Base-by-base conservation (phyloP, 2,797 vertebrate genomes). In the Anabacerthia variegaticeps region DNA sequence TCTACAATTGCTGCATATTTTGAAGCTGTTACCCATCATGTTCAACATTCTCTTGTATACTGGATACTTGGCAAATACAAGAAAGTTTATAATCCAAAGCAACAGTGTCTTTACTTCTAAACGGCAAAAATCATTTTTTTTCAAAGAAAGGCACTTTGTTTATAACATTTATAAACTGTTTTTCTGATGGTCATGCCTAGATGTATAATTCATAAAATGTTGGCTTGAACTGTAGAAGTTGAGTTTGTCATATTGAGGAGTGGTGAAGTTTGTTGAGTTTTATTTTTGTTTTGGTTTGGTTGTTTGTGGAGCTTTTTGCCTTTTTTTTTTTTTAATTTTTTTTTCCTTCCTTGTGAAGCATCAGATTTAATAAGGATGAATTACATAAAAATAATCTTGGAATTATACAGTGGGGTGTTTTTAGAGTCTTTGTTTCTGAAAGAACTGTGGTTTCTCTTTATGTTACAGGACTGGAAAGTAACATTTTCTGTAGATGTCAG, bases 401-500 rank as follows among this genome's bases (percentile, higher is more conserved):
- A 72, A 55, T 68, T 74, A 34, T 4, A 17, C 20, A 43, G 21
- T 34, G 11, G 7, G 26, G 2, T 65, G 17, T n/a, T 90, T 88
- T 92, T 68, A 44, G 32, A 59, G 6, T n/a, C 19, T 30, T 39
- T 61, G 22, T 63, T 91, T 84, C 79, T 93, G 48, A 93, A 78
- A 81, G 58, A 76, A 32, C 7, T 81, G 21, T 89, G 22, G 34
- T 14, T 81, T 92, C 18, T 21, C 52, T 89, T 91, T 92, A 51
- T 86, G 34, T 93, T 90, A 52, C 95, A 97, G 95, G 59, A 44
- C 23, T 91, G 49, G 67, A 94, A 81, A 48, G 36, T 69, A 69
- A 41, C 4, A 13, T 44, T 79, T 75, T 76, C 69, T 52, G 58
- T 12, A 58, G 23, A 73, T 74, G 17, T 44, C 65, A 37, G 3